phyloP scores from a whole-genome alignment of 2,113 vertebrate species.

The Scytalopus superciliaris region DNA sequence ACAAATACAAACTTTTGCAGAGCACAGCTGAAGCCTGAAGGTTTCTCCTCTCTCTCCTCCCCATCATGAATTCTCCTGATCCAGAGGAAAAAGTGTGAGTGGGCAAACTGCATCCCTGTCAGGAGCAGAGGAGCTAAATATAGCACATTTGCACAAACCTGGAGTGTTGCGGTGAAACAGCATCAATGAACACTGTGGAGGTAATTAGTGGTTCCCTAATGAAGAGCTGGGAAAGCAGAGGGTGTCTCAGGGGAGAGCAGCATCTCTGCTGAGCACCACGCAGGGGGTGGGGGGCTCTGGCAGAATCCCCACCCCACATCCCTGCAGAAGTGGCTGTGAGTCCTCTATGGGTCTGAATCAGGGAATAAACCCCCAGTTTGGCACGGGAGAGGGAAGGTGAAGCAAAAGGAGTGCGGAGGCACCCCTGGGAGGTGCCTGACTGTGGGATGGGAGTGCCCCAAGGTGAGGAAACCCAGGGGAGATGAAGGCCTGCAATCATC shows the following conservation, averaged over 20 bases:
- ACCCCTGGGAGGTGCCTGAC: neutral
- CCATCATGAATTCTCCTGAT: neutral
- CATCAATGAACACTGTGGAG: rapidly evolving
- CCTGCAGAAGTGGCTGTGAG: rapidly evolving
- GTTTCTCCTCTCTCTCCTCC: neutral
- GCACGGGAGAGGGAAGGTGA: neutral
- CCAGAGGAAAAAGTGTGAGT: neutral
- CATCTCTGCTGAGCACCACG: rapidly evolving
- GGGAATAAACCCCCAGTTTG: neutral
- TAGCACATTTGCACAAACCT: rapidly evolving
- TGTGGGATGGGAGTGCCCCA: neutral
- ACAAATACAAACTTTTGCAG: rapidly evolving
- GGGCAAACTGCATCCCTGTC: neutral
- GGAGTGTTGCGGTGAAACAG: neutral
- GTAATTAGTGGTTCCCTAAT: constrained; percentile 3
- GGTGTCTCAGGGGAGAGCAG: neutral
- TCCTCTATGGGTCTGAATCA: rapidly evolving
- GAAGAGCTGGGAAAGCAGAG: neutral
- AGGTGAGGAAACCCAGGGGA: rapidly evolving
- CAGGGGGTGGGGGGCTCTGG: neutral
- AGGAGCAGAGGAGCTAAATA: neutral
- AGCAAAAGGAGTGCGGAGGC: rapidly evolving
- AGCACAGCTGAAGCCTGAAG: neutral
- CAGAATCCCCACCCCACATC: rapidly evolving
- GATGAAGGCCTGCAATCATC: neutral